Evolutionary conservation across 2,113 vertebrate species (phyloP).

Genomic region (Prinia subflava): DNA sequence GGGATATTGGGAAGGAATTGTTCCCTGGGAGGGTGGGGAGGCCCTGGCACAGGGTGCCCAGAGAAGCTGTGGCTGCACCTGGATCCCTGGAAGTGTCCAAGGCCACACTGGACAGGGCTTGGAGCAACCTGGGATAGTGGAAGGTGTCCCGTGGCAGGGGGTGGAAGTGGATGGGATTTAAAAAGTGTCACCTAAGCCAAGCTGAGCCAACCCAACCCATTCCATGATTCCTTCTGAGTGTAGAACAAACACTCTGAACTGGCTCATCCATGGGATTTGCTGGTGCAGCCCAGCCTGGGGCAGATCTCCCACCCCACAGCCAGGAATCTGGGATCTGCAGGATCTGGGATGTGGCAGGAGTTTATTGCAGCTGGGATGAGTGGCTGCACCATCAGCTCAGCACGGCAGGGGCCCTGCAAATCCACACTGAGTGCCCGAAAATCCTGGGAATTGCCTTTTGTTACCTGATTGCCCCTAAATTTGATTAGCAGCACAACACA

Average conservation of each 20-base stretch:
- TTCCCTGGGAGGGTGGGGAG: rapidly evolving
- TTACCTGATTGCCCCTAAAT: neutral
- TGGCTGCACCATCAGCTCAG: neutral
- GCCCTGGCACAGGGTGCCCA: neutral
- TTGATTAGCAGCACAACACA: neutral
- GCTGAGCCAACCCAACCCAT: neutral
- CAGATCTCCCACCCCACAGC: neutral
- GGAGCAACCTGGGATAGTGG: rapidly evolving
- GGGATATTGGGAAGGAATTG: neutral
- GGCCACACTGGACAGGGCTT: rapidly evolving
- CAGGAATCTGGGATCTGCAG: neutral
- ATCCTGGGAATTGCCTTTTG: neutral
- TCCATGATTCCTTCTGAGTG: rapidly evolving
- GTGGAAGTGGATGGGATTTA: neutral
- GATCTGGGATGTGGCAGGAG: neutral
- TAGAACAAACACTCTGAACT: rapidly evolving
- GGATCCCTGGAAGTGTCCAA: neutral
- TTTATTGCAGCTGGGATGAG: neutral
- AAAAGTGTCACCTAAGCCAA: neutral
- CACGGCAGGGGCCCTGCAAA: rapidly evolving
- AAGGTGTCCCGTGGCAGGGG: rapidly evolving
- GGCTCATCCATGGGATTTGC: rapidly evolving
- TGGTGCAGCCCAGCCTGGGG: neutral
- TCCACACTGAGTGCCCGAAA: rapidly evolving
- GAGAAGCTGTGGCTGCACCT: neutral